Evolutionary conservation across 2,888 invertebrate genomes (phyloP).

Genomic region (Fragum fragum): DNA sequence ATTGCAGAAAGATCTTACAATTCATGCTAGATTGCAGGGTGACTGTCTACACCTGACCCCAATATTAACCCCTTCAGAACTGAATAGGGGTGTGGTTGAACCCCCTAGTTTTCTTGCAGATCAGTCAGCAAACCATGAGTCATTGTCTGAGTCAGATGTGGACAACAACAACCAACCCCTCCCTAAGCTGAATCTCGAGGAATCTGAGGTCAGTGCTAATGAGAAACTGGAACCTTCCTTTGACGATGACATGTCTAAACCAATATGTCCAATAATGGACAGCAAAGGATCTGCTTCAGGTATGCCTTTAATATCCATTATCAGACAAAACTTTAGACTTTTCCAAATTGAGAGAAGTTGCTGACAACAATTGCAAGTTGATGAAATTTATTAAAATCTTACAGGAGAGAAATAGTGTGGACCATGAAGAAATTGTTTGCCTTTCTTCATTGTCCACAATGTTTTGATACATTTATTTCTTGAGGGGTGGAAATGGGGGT

Average conservation of each 20-base stretch:
- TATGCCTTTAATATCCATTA: no score
- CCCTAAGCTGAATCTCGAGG: neutral
- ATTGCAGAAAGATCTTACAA: neutral
- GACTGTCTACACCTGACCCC: conserved; percentile 39
- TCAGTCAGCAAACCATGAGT: neutral
- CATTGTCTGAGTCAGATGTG: conserved; percentile 5
- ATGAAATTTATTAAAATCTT: no score
- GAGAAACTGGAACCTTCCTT: neutral
- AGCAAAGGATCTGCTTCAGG: conserved; percentile 15
- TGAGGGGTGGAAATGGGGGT: no score
- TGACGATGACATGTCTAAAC: neutral
- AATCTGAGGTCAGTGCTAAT: neutral
- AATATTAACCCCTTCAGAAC: conserved; percentile 36
- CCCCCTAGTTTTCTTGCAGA: conserved; percentile 48
- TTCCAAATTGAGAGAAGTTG: no score
- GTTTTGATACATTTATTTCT: no score
- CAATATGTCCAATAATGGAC: neutral
- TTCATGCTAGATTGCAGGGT: conserved; percentile 2
- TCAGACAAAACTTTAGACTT: no score
- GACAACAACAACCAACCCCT: conserved; percentile 23
- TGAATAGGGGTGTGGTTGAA: neutral
- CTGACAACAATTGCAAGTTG: no score
- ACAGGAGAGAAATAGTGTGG: no score
- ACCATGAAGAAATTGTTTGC: no score
- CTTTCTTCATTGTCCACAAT: neutral